Evolutionary conservation across 2,888 invertebrate species (phyloP), one percentile per base, ranked within the genome.

Genomic region (Leptopilina drosophilae): DNA sequence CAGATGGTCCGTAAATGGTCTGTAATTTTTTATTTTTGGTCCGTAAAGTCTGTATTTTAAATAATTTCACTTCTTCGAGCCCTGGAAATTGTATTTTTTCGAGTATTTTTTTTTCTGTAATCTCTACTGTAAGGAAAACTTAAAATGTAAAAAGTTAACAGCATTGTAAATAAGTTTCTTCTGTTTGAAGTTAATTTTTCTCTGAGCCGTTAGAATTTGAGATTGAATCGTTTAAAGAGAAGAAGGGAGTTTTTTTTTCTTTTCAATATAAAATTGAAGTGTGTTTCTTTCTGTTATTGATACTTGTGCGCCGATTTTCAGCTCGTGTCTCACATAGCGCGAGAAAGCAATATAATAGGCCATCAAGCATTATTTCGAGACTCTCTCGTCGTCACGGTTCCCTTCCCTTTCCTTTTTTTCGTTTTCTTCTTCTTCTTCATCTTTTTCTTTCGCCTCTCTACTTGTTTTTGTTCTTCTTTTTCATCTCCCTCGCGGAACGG

Each of bases 291-390:
- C 42, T 67, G 15, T 49, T 67, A 42, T 46, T 67, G 49, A 78
- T 82, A 64, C 11, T 7, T 64, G 11, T 76, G 20, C 78, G 15
- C 77, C 78, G 77, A 80, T 64, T 78, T n/a, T 42, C 77, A 85
- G 86, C 82, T 85, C 86, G 84, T 87, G 86, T 87, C 82, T 85
- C 79, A 49, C 49, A 49, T 12, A 49, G 85, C 83, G 86, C 86
- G 86, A 88, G 86, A 87, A 87, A 85, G 84, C 81, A 82, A 82
- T 82, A 49, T 49, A 49, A 49, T 49, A 49, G 64, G 82, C 80
- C 84, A 81, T 83, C 84, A 81, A 78, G 80, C 81, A 84, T 86
- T 84, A 85, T 86, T 83, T 84, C 82, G 84, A 85, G 84, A 81
- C 84, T 81, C 80, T 78, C 73, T 78, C 82, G 82, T 83, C 84